Evolutionary conservation across 2,113 vertebrate genomes (phyloP).

Genomic region (Callaeas wilsoni): DNA sequence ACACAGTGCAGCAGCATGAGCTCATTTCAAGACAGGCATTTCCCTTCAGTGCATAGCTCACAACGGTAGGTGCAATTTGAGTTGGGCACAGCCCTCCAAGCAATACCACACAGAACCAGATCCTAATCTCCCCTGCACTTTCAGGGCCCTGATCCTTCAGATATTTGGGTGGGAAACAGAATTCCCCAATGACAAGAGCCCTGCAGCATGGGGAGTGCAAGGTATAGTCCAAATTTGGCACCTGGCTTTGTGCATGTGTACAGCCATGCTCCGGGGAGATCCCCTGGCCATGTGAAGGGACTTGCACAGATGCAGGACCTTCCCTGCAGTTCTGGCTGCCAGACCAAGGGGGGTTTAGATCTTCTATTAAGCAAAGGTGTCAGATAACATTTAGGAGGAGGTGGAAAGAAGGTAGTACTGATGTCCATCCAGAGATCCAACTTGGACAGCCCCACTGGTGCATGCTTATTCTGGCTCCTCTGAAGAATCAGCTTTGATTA

Average conservation of each 20-base stretch:
- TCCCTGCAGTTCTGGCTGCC: not conserved
- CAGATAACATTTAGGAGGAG: not conserved
- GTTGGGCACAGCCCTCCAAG: slow-evolving; percentile 1
- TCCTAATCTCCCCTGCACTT: slow-evolving; percentile 2
- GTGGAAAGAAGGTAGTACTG: not conserved
- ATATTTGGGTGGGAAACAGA: not conserved
- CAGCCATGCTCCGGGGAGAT: not conserved
- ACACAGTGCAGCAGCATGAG: not conserved
- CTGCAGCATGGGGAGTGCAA: not conserved
- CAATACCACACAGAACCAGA: slow-evolving; percentile 38
- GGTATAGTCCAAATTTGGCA: not conserved
- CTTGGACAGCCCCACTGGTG: rapidly evolving
- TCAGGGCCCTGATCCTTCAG: not conserved
- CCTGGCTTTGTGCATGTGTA: not conserved
- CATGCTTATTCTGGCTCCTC: not conserved
- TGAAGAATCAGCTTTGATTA: not conserved
- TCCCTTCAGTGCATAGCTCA: not conserved
- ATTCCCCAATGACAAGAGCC: not conserved
- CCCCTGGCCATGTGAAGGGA: not conserved
- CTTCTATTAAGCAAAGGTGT: not conserved
- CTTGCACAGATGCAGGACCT: not conserved
- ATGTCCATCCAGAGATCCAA: not conserved
- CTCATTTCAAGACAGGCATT: slow-evolving; percentile 29
- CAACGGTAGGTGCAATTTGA: not conserved
- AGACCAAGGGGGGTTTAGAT: not conserved